Evolutionary conservation across 2,888 invertebrate species (phyloP).

Genomic region (Diabrotica balteata): DNA sequence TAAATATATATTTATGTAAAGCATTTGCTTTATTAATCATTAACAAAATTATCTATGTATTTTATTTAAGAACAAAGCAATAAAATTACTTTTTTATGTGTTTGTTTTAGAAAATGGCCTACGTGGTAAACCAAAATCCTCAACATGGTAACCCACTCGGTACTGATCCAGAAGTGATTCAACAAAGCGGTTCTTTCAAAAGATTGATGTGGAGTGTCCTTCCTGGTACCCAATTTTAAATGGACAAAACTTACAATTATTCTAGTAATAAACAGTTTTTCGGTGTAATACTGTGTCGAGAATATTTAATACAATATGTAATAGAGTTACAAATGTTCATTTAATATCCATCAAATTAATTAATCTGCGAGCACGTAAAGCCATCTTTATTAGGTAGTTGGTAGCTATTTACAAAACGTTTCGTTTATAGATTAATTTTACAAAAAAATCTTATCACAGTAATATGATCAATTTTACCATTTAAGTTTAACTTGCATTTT

Average conservation of each 20-base stretch:
- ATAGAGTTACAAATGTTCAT: constrained; percentile 55
- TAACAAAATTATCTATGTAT: too few relatives aligned
- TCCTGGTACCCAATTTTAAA: constrained; percentile 71
- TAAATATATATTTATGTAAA: too few relatives aligned
- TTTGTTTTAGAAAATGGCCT: constrained; percentile 53
- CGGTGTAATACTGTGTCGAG: constrained; percentile 27
- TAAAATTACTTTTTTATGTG: neutral
- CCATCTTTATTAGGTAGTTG: constrained; percentile 45
- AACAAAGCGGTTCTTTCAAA: constrained; percentile 91
- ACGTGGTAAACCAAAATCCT: constrained; percentile 49
- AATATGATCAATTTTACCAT: neutral
- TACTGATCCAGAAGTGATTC: constrained; percentile 79
- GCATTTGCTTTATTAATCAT: too few relatives aligned
- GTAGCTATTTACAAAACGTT: neutral
- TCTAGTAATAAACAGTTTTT: constrained; percentile 34
- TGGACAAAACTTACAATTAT: constrained; percentile 30
- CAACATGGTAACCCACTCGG: constrained; percentile 68
- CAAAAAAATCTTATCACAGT: constrained; percentile 8
- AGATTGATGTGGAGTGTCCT: constrained; percentile 91
- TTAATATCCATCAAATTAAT: constrained; percentile 47
- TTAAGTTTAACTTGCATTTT: constrained; percentile 17
- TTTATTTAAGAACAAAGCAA: constrained; percentile 2
- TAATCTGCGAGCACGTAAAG: constrained; percentile 55
- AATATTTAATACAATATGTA: constrained; percentile 41
- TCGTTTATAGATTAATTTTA: neutral